Base-by-base conservation (phyloP, 1,140 invertebrate species). In the Cotesia chilonis region DNA sequence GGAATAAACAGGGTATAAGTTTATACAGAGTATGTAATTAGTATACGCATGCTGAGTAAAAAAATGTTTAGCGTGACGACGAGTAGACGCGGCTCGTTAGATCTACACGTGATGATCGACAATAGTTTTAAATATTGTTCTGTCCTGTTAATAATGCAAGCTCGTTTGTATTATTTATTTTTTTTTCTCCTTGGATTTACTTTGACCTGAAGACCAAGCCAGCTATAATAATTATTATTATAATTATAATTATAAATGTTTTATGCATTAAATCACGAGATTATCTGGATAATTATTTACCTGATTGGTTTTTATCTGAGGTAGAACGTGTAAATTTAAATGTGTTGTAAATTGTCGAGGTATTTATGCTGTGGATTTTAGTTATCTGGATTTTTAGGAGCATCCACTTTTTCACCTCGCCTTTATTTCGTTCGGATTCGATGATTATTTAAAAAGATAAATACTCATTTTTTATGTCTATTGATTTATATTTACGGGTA, bases 1-100 rank as follows among this genome's bases (percentile, higher is more conserved):
- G 41, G 41, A 47, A 47, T 47, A 47, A 47, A 47, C 4, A 47
- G 41, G 28, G 28, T 28, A 28, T 47, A 47, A 47, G 6, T 47
- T 6, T 47, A 47, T 47, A 47, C 20, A 59, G 14, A 59, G 57
- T 59, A 36, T 59, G 67, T 69, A 69, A 69, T 69, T 59, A 69
- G 67, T 69, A 69, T 14, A 65, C 63, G 36, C 63, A 65, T 47
- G 41, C 41, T 59, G 57, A 20, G 20, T 59, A 59, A 17, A 20
- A 59, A 59, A 59, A 59, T 59, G 20, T 59, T 28, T 59, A 59
- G 57, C 57, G 20, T 59, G 57, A 59, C 57, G 57, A 47, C 4
- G 41, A 47, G 41, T 47, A 47, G 41, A 20, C 28, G 57, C 28
- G 57, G 57, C 17, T 59, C 57, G 57, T 59, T 59, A 59, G 57